A percentile compares a stretch with the other conserved stretches of the same genome.
Conservation (phyloP, 2,888 invertebrate genomes). For the Hetaerina titia region DNA sequence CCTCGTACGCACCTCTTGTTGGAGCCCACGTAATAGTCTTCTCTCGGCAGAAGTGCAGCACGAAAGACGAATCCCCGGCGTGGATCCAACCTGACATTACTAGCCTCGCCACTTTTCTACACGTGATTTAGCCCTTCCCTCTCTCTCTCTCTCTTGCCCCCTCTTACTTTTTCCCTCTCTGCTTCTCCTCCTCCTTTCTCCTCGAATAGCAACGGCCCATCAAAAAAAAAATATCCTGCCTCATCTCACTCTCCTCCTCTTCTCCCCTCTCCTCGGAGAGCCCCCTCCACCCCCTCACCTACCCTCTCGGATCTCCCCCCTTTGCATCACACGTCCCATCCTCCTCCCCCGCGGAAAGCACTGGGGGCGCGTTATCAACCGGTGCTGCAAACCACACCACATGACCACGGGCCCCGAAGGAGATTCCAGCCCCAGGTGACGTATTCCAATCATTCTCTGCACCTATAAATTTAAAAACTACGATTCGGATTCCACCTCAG, state of each 20-base stretch:
- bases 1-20: not conserved
- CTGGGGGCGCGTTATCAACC: not conserved
- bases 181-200: not conserved
- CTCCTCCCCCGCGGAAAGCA: not conserved
- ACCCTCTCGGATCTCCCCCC: not conserved
- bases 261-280: not conserved
- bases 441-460: too few species aligned
- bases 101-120: conserved; percentile 56
- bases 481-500: too few species aligned
- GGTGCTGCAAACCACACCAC: not conserved
- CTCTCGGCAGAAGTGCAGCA: conserved; percentile 32
- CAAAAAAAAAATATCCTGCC: conserved; percentile 29
- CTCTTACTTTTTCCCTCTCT: not conserved
- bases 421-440: too few species aligned
- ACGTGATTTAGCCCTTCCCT: conserved; percentile 52
- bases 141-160: not conserved
- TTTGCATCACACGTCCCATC: not conserved
- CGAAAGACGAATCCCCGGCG: conserved; percentile 29
- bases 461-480: too few species aligned
- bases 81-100: conserved; percentile 55
- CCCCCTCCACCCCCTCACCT: not conserved
- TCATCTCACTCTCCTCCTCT: not conserved
- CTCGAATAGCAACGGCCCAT: conserved; percentile 45
- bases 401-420: too few species aligned
- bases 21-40: conserved; percentile 30